Base-by-base conservation (phyloP, 2,113 vertebrate genomes). In the Pongo abelii region DNA sequence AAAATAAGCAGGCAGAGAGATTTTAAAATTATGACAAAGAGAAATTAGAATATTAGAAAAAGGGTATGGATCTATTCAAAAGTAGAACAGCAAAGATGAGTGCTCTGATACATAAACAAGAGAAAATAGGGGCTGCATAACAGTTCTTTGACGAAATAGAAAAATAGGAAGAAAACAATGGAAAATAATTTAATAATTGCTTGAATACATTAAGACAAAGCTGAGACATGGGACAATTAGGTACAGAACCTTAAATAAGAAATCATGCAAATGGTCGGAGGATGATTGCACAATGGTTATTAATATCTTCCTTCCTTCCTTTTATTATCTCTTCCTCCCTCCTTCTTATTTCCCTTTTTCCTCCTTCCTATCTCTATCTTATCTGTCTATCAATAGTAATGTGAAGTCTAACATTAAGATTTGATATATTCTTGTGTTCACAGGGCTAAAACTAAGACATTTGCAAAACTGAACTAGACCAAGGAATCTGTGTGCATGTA, bases 401-500 rank as follows among this genome's bases (percentile, higher is more conserved):
- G 3, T 79, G 38, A 97, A 74, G 48, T 70, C 43, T 69, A 81
- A 84, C 35, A 1, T 83, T 96, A 70, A 85, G 11, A 64, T 57
- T 25, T 95, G 14, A 18, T 14, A 96, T 96, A 64, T 78, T 83
- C 23, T 87, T 46, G 8, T 93, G 48, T 52, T 91, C 22, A 86
- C 5, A 84, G n/a, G n/a, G 43, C 86, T 96, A 92, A 95, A 85
- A 59, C 13, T 79, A 85, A 98, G 30, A 23, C 35, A 92, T 35
- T 93, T 93, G 64, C 27, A 93, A 92, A 92, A 88, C 78, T 77
- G 13, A 97, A 77, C 16, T 35, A 61, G 22, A 80, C 25, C 32
- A 95, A 87, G 20, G 40, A 95, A 88, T 96, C 79, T 96, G 43
- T 84, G 93, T 97, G 95, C 27, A 20, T 20, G 43, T 30, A 91